Conservation (phyloP, 2,888 invertebrate genomes). For the Linyphia triangularis region DNA sequence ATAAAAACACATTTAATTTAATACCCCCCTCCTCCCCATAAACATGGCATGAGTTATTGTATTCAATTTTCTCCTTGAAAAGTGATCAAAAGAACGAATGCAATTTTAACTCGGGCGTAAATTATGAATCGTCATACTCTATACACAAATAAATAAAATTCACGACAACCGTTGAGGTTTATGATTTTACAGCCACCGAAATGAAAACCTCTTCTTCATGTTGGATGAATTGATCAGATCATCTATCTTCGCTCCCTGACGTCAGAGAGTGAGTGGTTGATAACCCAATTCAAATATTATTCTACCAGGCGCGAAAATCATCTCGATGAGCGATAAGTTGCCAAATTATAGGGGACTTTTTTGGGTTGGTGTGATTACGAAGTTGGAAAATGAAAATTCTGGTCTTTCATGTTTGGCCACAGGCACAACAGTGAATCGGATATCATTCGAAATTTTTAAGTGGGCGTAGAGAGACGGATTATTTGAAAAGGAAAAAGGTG, state of each 20-base stretch:
- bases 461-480: no score
- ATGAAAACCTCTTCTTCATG: conserved; percentile 56
- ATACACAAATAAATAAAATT: conserved; percentile 60
- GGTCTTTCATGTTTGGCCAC: conserved; percentile 15
- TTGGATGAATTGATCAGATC: conserved; percentile 19
- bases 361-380: background rate
- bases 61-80: no score
- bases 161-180: conserved; percentile 64
- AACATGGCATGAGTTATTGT: no score
- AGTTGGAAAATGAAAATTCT: background rate
- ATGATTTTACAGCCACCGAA: conserved; percentile 41
- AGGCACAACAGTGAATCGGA: no score
- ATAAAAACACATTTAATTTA: no score
- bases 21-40: no score
- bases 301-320: conserved; percentile 53
- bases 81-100: no score
- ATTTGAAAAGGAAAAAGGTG: no score
- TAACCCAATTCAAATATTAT: conserved; percentile 54
- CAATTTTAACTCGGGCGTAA: conserved; percentile 32
- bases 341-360: conserved; percentile 57
- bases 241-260: conserved; percentile 49
- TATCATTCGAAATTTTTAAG: no score
- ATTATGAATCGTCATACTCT: conserved; percentile 23
- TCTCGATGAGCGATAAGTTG: conserved; percentile 63
- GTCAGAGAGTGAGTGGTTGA: conserved; percentile 36